Evolutionary conservation across 2,113 vertebrate genomes (phyloP).

Genomic region (Coracopsis vasa): DNA sequence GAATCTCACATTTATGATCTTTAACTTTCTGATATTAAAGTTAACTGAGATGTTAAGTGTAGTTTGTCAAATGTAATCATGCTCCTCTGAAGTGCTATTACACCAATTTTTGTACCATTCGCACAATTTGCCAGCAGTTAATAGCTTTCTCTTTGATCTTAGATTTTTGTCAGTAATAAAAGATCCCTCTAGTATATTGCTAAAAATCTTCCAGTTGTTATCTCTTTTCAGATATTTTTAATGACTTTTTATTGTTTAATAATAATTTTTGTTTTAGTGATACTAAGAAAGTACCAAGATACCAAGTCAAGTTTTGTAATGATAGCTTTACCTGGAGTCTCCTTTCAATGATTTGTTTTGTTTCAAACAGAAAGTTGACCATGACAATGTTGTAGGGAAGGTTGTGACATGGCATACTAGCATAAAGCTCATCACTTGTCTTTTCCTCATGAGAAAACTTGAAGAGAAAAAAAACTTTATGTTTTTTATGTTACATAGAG

Average conservation of each 20-base stretch:
- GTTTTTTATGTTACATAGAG: neutral
- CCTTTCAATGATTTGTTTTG: neutral
- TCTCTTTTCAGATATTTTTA: neutral
- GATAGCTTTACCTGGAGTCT: neutral
- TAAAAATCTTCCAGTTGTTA: neutral
- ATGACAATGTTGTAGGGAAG: neutral
- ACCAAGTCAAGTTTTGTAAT: neutral
- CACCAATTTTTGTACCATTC: neutral
- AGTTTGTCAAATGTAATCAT: neutral
- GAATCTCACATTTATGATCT: neutral
- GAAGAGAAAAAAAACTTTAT: fast-evolving
- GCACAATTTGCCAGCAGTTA: neutral
- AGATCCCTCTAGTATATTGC: neutral
- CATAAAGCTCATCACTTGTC: neutral
- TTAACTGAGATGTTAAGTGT: neutral
- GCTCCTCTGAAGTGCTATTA: neutral
- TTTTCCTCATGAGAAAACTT: neutral
- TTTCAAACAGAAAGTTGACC: neutral
- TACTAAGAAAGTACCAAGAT: neutral
- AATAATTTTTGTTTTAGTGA: neutral
- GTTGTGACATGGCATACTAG: neutral
- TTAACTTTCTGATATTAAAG: neutral
- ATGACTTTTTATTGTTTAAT: neutral
- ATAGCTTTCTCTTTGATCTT: neutral
- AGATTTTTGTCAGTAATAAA: neutral